Base-by-base conservation (phyloP, 2,888 invertebrate genomes). In the Nemotelus nigrinus region DNA sequence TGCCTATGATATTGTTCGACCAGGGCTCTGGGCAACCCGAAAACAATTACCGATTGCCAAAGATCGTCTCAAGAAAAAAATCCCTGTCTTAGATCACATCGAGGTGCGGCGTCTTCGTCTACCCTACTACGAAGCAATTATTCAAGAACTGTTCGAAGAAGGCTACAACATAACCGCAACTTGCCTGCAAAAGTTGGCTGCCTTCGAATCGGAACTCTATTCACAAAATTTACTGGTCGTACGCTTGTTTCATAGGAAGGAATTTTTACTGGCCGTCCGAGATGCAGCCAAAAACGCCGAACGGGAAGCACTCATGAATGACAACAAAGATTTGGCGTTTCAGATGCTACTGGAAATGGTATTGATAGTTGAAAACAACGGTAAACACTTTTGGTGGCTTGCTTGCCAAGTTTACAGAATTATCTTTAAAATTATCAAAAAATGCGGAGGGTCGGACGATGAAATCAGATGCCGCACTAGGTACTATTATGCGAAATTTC, bases 11-110 rank as follows among this genome's bases (percentile, higher is more conserved):
- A 60, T 60, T 39, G 50, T 48, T 45, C 58, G 55, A 39, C 77
- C 71, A 8, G 77, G 77, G 2, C 44, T 77, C 8, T 77, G 77
- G 77, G 72, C 77, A 2, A 25, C 7, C 10, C 25, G 41, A 5
- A 48, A 63, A 8, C 3, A 50, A 3, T 10, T 77, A 7, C 48
- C 72, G n/a, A 43, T 7, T 6, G 43, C 63, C 8, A 77, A 77
- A 65, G 47, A 43, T 47, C 72, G 39, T 50, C 45, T 77, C 7
- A 63, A 47, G 8, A 43, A 47, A 3, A 77, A 72, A 41, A 55
- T 77, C 10, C 71, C 72, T 1, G 47, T 55, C 25, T 44, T 65
- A 55, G 39, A 8, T 63, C 45, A 25, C 39, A 71, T 43, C 8
- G 71, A 71, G 2, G 71, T 71, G 5, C 71, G 71, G n/a, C 71